Evolutionary conservation across 2,888 invertebrate species (phyloP).

Genomic region (Calameuta pallipes): DNA sequence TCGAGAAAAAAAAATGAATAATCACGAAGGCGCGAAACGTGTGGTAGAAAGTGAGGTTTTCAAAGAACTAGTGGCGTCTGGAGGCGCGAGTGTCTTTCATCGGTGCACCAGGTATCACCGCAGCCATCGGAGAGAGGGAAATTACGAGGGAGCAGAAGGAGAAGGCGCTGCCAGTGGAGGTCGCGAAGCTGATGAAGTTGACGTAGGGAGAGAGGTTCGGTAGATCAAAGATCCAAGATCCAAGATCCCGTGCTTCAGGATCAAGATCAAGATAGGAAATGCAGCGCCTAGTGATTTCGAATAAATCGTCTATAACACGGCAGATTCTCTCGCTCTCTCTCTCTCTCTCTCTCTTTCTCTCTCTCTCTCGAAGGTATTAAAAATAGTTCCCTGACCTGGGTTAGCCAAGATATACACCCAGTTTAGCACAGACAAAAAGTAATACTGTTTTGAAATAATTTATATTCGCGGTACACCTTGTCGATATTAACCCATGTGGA

Average conservation of each 20-base stretch:
- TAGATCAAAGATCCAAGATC: slow-evolving; percentile 38
- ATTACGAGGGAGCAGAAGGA: slow-evolving; percentile 9
- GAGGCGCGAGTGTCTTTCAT: slow-evolving; percentile 58
- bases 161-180: neutral
- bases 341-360: too few relatives aligned
- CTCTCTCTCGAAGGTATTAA: too few relatives aligned
- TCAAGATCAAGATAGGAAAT: slow-evolving; percentile 29
- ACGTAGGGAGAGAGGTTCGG: slow-evolving; percentile 28
- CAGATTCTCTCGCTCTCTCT: too few relatives aligned
- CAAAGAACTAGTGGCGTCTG: slow-evolving; percentile 56
- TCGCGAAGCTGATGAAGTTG: slow-evolving; percentile 17
- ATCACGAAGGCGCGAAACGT: neutral
- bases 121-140: slow-evolving; percentile 24
- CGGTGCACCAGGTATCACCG: slow-evolving; percentile 56
- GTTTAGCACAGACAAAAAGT: too few relatives aligned
- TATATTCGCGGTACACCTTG: too few relatives aligned
- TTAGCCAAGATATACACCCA: too few relatives aligned
- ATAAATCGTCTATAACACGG: too few relatives aligned
- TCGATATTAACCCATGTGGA: too few relatives aligned
- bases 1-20: too few relatives aligned
- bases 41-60: slow-evolving; percentile 47
- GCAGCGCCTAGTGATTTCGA: too few relatives aligned
- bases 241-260: slow-evolving; percentile 34
- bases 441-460: too few relatives aligned
- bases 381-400: too few relatives aligned